A percentile compares a stretch with the other conserved stretches of the same genome.
Evolutionary conservation across 2,888 invertebrate species (phyloP).

Genomic region (Petrolisthes manimaculis): DNA sequence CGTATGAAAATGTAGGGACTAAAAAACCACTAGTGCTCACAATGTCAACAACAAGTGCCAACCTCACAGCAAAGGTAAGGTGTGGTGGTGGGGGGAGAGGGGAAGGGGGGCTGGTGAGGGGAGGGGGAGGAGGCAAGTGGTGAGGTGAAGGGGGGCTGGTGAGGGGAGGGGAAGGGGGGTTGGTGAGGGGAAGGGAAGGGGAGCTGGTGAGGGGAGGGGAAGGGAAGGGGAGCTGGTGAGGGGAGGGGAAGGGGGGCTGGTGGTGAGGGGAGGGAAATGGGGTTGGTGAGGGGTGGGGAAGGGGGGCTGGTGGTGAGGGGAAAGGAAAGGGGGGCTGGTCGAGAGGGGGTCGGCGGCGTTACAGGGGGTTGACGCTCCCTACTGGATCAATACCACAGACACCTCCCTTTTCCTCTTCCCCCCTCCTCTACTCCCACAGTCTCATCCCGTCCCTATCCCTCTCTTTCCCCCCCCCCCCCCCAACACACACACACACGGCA

Average conservation of each 20-base stretch:
- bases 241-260: background rate
- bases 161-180: background rate
- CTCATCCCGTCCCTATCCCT: background rate
- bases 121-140: background rate
- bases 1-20: background rate
- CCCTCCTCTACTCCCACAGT: background rate
- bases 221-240: too few species aligned
- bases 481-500: background rate
- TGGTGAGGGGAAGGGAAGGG: background rate
- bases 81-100: background rate
- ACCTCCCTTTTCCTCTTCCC: background rate
- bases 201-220: background rate
- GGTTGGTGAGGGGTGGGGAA: constrained; percentile 11
- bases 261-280: background rate
- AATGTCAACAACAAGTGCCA: too few species aligned
- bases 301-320: background rate
- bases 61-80: background rate
- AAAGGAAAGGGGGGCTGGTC: background rate
- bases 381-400: constrained; percentile 20
- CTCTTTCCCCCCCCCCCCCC: background rate
- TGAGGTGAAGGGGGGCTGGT: background rate
- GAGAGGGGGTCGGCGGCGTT: constrained; percentile 48
- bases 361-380: background rate
- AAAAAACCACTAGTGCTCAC: background rate
- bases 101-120: constrained; percentile 19